Percentiles rank a stretch among this genome's conserved stretches.
phyloP scores from a whole-genome alignment of 2,888 invertebrate species.

The Stenodema calcarata region DNA sequence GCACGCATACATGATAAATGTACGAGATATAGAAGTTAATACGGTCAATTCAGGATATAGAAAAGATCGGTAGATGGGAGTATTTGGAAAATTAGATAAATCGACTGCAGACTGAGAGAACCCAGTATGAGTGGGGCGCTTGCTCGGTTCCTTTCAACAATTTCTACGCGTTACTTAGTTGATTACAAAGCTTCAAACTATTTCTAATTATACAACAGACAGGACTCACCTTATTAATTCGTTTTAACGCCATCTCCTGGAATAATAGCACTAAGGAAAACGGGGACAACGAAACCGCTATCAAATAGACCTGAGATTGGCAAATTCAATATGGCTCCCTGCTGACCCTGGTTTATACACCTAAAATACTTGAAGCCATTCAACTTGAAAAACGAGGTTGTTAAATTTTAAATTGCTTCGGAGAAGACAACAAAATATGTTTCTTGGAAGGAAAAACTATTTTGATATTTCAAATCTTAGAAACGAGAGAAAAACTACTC shows the following conservation, averaged over 20 bases:
- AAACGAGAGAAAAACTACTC: background rate
- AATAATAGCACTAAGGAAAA: conserved; percentile 49
- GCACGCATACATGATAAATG: background rate
- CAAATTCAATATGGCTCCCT: conserved; percentile 80
- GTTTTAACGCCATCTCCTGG: conserved; percentile 87
- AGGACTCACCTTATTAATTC: conserved; percentile 86
- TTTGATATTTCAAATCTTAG: background rate
- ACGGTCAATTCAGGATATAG: background rate
- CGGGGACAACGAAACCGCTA: conserved; percentile 70
- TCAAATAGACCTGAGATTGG: conserved; percentile 78
- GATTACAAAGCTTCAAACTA: background rate
- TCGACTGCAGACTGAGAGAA: background rate
- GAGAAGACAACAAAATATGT: background rate
- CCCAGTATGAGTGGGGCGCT: background rate
- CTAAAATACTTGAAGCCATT: conserved; percentile 34
- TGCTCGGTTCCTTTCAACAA: background rate
- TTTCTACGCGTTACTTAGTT: background rate
- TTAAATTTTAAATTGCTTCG: conserved; percentile 5
- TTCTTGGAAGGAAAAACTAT: background rate
- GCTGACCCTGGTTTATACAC: conserved; percentile 50
- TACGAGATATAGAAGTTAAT: background rate
- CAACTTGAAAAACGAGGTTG: background rate
- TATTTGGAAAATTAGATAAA: conserved; percentile 6
- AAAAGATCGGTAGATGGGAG: background rate
- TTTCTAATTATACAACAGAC: background rate